phyloP scores from a whole-genome alignment of 2,113 vertebrate genomes.

The Lethenteron camtschaticum region DNA sequence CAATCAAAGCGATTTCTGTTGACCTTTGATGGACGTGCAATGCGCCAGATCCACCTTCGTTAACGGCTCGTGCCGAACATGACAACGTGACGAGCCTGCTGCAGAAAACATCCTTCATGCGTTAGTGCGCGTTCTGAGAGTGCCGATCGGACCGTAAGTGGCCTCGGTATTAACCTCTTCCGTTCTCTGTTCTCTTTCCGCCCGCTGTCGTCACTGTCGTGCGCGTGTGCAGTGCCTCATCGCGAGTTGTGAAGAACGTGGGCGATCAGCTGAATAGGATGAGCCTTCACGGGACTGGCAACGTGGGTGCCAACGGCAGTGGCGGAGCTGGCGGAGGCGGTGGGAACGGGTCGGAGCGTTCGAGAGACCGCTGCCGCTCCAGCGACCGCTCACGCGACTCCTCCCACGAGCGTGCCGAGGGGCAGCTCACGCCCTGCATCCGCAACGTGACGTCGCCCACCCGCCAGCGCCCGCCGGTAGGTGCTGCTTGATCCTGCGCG shows the following conservation, averaged over 20 bases:
- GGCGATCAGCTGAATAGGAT: constrained; percentile 43
- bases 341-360: constrained; percentile 46
- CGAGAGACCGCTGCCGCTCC: constrained; percentile 72
- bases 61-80: constrained; percentile 11
- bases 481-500: constrained; percentile 19
- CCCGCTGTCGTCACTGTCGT: not conserved
- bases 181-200: not conserved
- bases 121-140: constrained; percentile 11
- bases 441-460: constrained; percentile 91
- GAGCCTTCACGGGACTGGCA: constrained; percentile 64
- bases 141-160: not conserved
- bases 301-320: too few species aligned
- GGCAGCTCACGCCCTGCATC: constrained; percentile 91
- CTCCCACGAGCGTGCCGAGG: constrained; percentile 73
- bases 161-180: too few species aligned
- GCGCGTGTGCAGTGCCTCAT: constrained; percentile 27
- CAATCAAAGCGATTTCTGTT: too few species aligned
- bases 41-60: too few species aligned
- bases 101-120: constrained; percentile 9
- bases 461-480: constrained; percentile 64
- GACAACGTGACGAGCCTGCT: constrained; percentile 14
- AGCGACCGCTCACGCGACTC: constrained; percentile 90
- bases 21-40: too few species aligned
- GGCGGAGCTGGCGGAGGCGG: not conserved
- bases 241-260: constrained; percentile 35